Base-by-base conservation (phyloP, 1,140 invertebrate genomes). In the Cotesia typhae region DNA sequence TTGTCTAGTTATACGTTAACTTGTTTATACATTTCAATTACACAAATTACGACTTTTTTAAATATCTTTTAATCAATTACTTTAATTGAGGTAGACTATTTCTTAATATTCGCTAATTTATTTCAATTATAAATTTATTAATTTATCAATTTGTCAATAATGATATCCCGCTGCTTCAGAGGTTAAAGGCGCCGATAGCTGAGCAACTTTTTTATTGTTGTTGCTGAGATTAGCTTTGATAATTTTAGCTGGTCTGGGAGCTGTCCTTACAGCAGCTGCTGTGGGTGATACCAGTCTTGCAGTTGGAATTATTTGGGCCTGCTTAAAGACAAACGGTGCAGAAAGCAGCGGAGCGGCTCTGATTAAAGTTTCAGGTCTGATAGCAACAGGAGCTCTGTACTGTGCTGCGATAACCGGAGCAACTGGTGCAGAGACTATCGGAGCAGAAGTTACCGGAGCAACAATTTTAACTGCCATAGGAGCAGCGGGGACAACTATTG, bases 381-480 rank as follows among this genome's bases (percentile, higher is more conserved):
- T 68, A 38, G 37, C 35, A 47, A 37, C 63, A 4, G 36, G 35
- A 47, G 41, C 5, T n/a, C 10, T 4, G 38, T 10, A 38, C 47
- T 47, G 38, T 7, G 38, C 20, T 5, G 37, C 38, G 3, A 65
- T 38, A 17, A 7, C 14, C 28, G 63, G 38, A 47, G 63, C 63
- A 17, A 7, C 14, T 65, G 63, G 38, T 47, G 63, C 63, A 47
- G 41, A n/a, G 12, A 65, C 38, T 4, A 28, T 28, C n/a, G 72
- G 53, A 1, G 68, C 67, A 2, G 71, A 28, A 28, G 28, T 1
- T 6, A 7, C 55, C 10, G 77, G 73, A 9, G 77, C 76, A 0
- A 75, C 72, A 4, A 86, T 74, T 38, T 85, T 81, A 0, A 71
- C 53, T 0, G 72, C n/a, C 1, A 74, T 72, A 14, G 60, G 63